Conservation (phyloP, 2,797 vertebrate species). For the Tragelaphus eurycerus region DNA sequence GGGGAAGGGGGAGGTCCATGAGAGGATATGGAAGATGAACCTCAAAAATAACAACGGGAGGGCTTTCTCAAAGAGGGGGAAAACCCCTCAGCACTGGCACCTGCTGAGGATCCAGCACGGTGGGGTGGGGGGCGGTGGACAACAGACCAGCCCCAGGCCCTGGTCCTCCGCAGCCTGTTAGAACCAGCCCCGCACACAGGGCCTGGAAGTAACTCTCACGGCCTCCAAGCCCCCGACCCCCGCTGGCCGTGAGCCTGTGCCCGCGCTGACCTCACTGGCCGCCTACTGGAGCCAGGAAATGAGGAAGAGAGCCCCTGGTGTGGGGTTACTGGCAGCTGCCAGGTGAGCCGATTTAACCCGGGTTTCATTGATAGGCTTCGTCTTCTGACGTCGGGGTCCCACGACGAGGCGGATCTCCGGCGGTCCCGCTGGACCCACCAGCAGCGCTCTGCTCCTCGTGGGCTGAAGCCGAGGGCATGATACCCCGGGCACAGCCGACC, state of each 20-base stretch:
- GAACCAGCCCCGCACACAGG: no score
- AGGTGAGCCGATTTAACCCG: accelerated
- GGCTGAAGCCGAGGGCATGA: accelerated
- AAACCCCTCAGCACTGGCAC: not conserved
- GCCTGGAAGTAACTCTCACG: not conserved
- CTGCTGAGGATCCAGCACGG: not conserved
- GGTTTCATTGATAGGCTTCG: not conserved
- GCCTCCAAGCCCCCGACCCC: not conserved
- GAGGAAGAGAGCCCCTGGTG: not conserved
- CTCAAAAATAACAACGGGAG: not conserved
- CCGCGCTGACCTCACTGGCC: not conserved
- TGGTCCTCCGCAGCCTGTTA: not conserved
- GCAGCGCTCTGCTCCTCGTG: accelerated
- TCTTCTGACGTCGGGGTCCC: no score
- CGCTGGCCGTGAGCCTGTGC: not conserved
- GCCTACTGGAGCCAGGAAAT: not conserved
- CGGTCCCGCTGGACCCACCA: not conserved
- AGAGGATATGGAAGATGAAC: not conserved
- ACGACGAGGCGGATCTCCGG: accelerated
- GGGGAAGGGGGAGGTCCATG: no score
- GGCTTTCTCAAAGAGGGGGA: not conserved
- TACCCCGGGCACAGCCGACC: not conserved
- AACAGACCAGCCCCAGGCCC: not conserved
- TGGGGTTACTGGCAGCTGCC: accelerated
- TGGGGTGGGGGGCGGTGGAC: not conserved